phyloP scores from a whole-genome alignment of 2,888 invertebrate species.

The Rhorus exstirpatorius region DNA sequence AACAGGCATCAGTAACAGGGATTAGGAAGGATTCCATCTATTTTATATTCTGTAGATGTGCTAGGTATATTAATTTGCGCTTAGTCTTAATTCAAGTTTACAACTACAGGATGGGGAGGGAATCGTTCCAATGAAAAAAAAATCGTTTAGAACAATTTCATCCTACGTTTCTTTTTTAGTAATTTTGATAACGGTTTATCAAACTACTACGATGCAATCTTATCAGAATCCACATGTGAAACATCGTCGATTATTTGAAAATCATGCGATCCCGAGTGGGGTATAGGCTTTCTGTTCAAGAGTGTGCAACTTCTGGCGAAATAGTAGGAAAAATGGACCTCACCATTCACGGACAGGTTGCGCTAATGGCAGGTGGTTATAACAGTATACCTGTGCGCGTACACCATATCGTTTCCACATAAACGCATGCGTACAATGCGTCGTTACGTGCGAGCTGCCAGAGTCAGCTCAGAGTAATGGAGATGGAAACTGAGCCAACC shows the following conservation, averaged over 20 bases:
- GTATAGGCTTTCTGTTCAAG: slow-evolving; percentile 8
- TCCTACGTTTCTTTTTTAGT: too few species aligned
- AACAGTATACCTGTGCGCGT: slow-evolving; percentile 79
- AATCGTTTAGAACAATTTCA: background rate
- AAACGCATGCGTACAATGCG: slow-evolving; percentile 84
- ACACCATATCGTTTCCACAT: slow-evolving; percentile 79
- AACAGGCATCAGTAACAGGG: slow-evolving; percentile 43
- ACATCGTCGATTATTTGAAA: background rate
- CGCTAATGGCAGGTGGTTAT: slow-evolving; percentile 72
- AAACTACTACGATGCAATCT: too few species aligned
- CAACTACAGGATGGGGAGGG: background rate
- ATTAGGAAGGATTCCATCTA: slow-evolving; percentile 2
- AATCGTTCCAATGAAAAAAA: background rate
- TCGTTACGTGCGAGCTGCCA: slow-evolving; percentile 79
- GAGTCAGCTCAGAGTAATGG: slow-evolving; percentile 49
- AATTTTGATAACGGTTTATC: background rate
- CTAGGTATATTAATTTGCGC: background rate
- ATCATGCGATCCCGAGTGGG: background rate
- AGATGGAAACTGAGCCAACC: slow-evolving; percentile 66
- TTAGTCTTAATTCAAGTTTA: background rate
- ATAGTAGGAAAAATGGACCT: slow-evolving; percentile 27
- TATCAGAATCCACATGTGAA: too few species aligned
- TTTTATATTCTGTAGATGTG: slow-evolving; percentile 6
- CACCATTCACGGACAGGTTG: slow-evolving; percentile 63
- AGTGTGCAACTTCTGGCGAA: slow-evolving; percentile 14